A percentile compares a stretch with the other conserved stretches of the same genome.
These are phyloP conservation scores for Saccostrea cuccullata DNA, from an alignment of 1,140 invertebrate genomes.

Conservation along the genomic window DNA sequence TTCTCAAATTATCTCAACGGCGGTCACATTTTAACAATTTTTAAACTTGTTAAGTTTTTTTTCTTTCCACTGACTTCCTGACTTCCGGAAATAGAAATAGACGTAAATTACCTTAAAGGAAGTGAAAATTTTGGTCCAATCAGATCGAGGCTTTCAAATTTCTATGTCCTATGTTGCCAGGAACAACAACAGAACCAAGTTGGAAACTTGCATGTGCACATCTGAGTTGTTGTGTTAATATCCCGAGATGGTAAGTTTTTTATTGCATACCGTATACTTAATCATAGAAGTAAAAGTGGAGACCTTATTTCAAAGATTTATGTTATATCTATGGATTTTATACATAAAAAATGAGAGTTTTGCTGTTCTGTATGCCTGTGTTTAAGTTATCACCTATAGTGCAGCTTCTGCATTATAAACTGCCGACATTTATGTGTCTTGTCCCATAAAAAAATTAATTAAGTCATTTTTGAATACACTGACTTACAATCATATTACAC, in stretches of 20 bases:
- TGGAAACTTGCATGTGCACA: conserved; percentile 29
- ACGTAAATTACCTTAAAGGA: neutral
- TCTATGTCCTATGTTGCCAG: conserved; percentile 13
- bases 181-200: conserved; percentile 26
- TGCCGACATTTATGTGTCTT: too few relatives aligned
- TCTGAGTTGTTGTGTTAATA: neutral
- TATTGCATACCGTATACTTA: neutral
- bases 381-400: too few relatives aligned
- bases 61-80: neutral
- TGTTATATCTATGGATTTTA: too few relatives aligned
- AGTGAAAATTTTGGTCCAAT: neutral
- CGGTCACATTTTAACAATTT: neutral
- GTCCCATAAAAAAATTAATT: too few relatives aligned
- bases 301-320: too few relatives aligned
- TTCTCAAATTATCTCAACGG: neutral
- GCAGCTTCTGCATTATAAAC: too few relatives aligned
- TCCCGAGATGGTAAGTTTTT: conserved; percentile 13
- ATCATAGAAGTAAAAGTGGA: too few relatives aligned
- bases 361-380: too few relatives aligned
- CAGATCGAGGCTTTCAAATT: neutral
- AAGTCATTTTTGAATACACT: too few relatives aligned
- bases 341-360: too few relatives aligned
- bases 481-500: too few relatives aligned
- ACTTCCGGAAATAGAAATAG: conserved; percentile 15
- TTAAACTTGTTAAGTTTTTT: neutral